A percentile compares a stretch with the other conserved stretches of the same genome.
These are phyloP conservation scores for Germaria angustata DNA, from an alignment of 2,888 invertebrate genomes.

Conservation along the genomic window DNA sequence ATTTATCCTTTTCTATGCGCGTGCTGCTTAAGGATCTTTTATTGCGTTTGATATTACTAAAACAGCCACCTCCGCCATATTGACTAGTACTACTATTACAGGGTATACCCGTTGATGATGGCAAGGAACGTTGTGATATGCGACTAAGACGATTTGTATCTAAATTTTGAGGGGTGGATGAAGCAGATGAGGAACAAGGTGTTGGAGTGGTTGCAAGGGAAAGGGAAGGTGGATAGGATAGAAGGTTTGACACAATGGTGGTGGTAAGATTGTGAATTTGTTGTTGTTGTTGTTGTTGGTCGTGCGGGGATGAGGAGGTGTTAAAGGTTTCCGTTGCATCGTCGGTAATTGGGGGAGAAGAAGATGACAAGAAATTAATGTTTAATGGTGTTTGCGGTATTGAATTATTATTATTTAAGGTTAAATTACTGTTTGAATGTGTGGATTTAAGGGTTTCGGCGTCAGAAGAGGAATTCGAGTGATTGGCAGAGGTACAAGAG, in stretches of 20 bases:
- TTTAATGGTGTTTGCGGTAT: constrained; percentile 60
- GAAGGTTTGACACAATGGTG: constrained; percentile 29
- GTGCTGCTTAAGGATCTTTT: constrained; percentile 80
- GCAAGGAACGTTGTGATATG: constrained; percentile 62
- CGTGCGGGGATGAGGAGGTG: constrained; percentile 1
- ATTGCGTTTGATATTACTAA: constrained; percentile 75
- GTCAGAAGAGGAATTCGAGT: constrained; percentile 67
- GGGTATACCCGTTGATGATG: constrained; percentile 61
- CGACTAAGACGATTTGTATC: constrained; percentile 76
- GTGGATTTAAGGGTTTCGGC: constrained; percentile 67
- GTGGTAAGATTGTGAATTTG: constrained; percentile 29
- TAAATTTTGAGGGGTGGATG: constrained; percentile 68
- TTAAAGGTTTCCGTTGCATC: constrained; percentile 19
- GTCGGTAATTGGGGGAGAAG: constrained; percentile 50
- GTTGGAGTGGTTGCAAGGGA: constrained; percentile 53
- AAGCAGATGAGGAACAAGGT: constrained; percentile 62
- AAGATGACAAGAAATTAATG: constrained; percentile 66
- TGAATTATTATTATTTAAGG: constrained; percentile 59
- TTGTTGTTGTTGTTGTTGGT: constrained; percentile 8
- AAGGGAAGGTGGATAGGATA: constrained; percentile 33
- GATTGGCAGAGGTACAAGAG: constrained; percentile 64
- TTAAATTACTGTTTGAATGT: constrained; percentile 66
- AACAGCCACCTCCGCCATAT: constrained; percentile 37
- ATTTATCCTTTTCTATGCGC: constrained; percentile 79
- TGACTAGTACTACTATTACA: constrained; percentile 62